phyloP scores from a whole-genome alignment of 2,113 vertebrate genomes.

The Mobula birostris region DNA sequence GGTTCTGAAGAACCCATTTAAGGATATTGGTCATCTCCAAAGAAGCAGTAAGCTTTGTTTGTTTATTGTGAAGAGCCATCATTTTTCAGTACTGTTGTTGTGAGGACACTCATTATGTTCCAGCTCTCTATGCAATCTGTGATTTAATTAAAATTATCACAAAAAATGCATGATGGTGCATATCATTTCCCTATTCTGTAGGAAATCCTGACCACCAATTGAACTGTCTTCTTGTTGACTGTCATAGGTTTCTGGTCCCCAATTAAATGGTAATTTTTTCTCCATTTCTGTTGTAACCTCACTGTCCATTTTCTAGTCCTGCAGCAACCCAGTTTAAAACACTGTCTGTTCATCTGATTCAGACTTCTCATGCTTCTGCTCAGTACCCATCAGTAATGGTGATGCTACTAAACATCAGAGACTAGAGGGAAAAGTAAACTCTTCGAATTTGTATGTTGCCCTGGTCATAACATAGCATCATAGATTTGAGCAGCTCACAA shows the following conservation, averaged over 20 bases:
- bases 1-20: too few relatives aligned
- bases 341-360: neutral
- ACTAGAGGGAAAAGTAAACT: too few relatives aligned
- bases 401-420: too few relatives aligned
- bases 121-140: neutral
- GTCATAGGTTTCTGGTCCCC: neutral
- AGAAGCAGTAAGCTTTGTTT: neutral
- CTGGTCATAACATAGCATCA: too few relatives aligned
- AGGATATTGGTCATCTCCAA: neutral
- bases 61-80: neutral
- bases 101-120: neutral
- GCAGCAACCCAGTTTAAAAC: too few relatives aligned
- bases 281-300: neutral
- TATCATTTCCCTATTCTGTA: neutral
- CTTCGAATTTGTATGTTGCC: too few relatives aligned
- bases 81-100: neutral
- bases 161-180: neutral
- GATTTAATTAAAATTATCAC: neutral
- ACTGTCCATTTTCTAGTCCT: neutral
- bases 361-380: neutral
- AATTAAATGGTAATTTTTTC: neutral
- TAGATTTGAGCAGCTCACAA: too few relatives aligned
- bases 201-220: neutral
- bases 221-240: neutral
- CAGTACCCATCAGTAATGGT: too few relatives aligned